Evolutionary conservation across 1,140 invertebrate genomes (phyloP).

Genomic region (Diorhabda elongata): DNA sequence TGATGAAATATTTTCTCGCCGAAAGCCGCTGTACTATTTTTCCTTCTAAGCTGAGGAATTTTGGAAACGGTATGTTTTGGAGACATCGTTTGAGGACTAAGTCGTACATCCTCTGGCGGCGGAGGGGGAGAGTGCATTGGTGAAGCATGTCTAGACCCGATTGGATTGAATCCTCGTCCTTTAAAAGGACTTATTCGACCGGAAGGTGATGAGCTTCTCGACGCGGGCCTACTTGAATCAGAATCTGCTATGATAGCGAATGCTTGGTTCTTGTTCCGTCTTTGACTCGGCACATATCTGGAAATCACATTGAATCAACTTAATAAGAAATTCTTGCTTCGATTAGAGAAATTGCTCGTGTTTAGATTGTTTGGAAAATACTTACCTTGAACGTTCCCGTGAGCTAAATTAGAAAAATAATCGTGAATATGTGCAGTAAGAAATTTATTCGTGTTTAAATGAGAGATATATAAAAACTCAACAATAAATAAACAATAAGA

Average conservation of each 20-base stretch:
- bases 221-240: conserved; percentile 45
- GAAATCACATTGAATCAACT: not conserved
- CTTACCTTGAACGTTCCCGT: conserved; percentile 15
- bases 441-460: not conserved
- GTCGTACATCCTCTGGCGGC: conserved; percentile 29
- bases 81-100: conserved; percentile 13
- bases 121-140: conserved; percentile 41
- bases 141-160: conserved; percentile 42
- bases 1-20: conserved; percentile 33
- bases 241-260: conserved; percentile 60
- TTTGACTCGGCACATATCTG: conserved; percentile 46
- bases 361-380: not conserved
- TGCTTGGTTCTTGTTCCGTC: conserved; percentile 49
- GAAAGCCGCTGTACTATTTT: conserved; percentile 27
- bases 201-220: conserved; percentile 48
- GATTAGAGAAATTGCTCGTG: too few species aligned
- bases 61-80: conserved; percentile 25
- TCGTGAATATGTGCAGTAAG: not conserved
- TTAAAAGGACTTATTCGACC: conserved; percentile 56
- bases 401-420: conserved; percentile 16
- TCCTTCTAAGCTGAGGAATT: conserved; percentile 32
- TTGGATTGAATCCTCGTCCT: conserved; percentile 54
- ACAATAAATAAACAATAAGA: too few species aligned
- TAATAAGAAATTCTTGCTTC: too few species aligned
- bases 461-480: too few species aligned